Evolutionary conservation across 2,888 invertebrate genomes (phyloP).

Genomic region (Drosophila gaucha): DNA sequence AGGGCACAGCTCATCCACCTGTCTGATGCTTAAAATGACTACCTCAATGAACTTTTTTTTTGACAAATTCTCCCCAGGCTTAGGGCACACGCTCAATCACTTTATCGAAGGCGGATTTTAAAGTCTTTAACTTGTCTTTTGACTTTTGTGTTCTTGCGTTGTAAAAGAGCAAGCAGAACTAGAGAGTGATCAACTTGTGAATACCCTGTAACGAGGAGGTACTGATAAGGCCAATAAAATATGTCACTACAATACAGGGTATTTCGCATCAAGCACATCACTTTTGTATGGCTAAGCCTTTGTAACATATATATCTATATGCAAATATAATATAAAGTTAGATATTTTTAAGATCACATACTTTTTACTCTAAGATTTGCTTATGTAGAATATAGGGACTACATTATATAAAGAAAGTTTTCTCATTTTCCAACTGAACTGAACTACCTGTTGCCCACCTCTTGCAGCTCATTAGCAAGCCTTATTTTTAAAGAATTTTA

Average conservation of each 20-base stretch:
- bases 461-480: no score
- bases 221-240: no score
- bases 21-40: constrained; percentile 48
- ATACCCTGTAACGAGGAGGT: background rate
- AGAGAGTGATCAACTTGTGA: background rate
- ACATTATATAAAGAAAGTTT: no score
- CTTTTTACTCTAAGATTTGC: no score
- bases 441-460: background rate
- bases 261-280: no score
- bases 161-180: background rate
- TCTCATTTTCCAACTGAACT: no score
- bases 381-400: no score
- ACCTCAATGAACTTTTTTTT: constrained; percentile 42
- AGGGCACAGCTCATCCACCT: constrained; percentile 50
- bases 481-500: background rate
- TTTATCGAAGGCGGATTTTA: constrained; percentile 69
- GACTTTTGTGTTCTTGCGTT: constrained; percentile 56
- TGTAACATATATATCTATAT: no score
- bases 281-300: no score
- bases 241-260: no score
- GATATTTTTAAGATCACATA: no score
- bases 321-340: no score
- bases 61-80: constrained; percentile 63
- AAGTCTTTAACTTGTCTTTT: constrained; percentile 76
- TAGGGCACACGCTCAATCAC: constrained; percentile 68